Base-by-base conservation (phyloP, 2,113 vertebrate genomes). In the Nansenia antarctica region DNA sequence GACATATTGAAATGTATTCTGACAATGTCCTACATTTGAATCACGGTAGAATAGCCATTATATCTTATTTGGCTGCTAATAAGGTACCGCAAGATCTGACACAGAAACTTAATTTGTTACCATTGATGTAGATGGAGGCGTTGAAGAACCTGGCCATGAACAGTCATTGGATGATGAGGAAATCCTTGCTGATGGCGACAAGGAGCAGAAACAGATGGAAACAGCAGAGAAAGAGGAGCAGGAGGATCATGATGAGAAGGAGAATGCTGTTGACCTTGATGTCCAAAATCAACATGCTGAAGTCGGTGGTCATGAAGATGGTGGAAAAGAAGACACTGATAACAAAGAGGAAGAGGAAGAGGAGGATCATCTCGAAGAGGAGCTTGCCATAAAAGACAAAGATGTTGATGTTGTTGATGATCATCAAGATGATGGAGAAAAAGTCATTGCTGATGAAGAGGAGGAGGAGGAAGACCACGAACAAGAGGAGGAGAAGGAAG, bases 71-170 rank as follows among this genome's bases (percentile, higher is more conserved):
- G 29, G 65, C 61, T 69, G 30, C 47, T 34, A 49, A 8, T 4
- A 70, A 70, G 26, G 59, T 74, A 12, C 2, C 6, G 1, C 11
- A 67, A 32, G 3, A 29, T 6, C 32, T 18, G 24, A 22, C 14
- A 63, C 12, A 76, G 65, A 31, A 31, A 73, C 58, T 85, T 74
- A 82, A 87, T 57, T 11, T 78, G 67, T 82, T 54, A 26, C 80
- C 83, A 45, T 86, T 76, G 84, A 32, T 31, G 83, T 31, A 32
- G 84, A 74, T 39, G 9, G 49, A 35, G 0, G 39, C 58, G 14
- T 34, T 5, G 78, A 82, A 70, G 85, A 85, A 34, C 57, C 53
- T 27, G 49, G 76, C 64, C 54, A 58, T 30, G 62, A 82, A 69
- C 22, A 68, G 47, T 64, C 60, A 29, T 14, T 45, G 42, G 54